Percentiles rank a stretch among this genome's conserved stretches.
These are phyloP conservation scores for Zaprionus ornatus DNA, from an alignment of 1,140 invertebrate genomes.

Conservation along the genomic window DNA sequence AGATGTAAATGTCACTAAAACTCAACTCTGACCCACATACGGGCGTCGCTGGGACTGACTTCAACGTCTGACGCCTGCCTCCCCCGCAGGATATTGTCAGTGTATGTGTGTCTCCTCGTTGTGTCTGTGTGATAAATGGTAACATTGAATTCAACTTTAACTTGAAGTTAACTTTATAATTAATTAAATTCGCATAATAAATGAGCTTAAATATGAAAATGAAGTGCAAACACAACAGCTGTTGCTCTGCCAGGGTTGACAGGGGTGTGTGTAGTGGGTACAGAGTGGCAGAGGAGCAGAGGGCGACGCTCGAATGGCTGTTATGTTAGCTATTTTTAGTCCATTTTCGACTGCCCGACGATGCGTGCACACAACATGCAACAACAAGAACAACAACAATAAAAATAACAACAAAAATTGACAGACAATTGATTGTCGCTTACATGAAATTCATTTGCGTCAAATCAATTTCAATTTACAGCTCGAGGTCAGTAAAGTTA, in stretches of 20 bases:
- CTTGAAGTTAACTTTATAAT: conserved; percentile 69
- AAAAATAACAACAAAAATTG: conserved; percentile 4
- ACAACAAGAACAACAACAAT: conserved; percentile 9
- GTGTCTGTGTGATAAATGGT: conserved; percentile 19
- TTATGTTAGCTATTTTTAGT: conserved; percentile 17
- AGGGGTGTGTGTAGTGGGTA: background rate
- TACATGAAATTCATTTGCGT: conserved; percentile 70
- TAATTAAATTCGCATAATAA: conserved; percentile 80
- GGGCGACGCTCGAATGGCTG: background rate
- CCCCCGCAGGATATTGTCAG: conserved; percentile 20
- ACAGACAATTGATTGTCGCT: conserved; percentile 56
- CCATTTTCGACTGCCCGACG: conserved; percentile 27
- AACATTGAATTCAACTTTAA: conserved; percentile 68
- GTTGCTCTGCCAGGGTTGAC: background rate
- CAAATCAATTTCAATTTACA: conserved; percentile 75
- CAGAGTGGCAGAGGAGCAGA: background rate
- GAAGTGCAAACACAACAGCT: conserved; percentile 63
- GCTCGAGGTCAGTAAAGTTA: background rate
- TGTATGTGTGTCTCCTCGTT: background rate
- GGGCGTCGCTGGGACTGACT: background rate
- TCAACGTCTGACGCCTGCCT: conserved; percentile 5
- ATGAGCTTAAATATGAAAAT: conserved; percentile 81
- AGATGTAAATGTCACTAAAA: conserved; percentile 39
- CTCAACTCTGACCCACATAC: conserved; percentile 46
- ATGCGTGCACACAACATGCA: conserved; percentile 25